Percentiles rank a stretch among this genome's conserved stretches.
phyloP scores from a whole-genome alignment of 2,113 vertebrate genomes.

The Coptodon bakossiorum region DNA sequence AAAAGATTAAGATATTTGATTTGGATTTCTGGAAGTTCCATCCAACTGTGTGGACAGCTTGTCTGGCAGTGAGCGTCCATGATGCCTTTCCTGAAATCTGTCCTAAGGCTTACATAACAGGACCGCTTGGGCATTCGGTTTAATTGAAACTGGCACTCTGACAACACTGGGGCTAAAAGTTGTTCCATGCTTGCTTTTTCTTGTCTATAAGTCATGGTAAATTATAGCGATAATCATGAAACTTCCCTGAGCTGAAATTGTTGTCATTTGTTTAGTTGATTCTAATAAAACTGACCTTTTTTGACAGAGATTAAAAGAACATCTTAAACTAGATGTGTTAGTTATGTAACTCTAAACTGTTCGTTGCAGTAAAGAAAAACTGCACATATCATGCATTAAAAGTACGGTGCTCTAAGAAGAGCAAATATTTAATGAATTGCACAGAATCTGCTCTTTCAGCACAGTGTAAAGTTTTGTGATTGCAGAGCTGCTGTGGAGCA shows the following conservation, averaged over 20 bases:
- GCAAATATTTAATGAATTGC: conserved; percentile 16
- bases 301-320: neutral
- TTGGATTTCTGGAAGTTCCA: conserved; percentile 15
- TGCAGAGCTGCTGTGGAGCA: conserved; percentile 11
- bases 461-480: neutral
- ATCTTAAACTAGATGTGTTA: neutral
- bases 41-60: conserved; percentile 19
- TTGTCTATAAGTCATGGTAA: neutral
- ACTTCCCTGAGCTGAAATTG: neutral
- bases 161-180: neutral
- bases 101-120: neutral
- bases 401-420: neutral
- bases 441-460: conserved; percentile 34
- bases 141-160: neutral
- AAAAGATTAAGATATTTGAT: conserved; percentile 36
- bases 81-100: conserved; percentile 3
- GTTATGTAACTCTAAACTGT: neutral
- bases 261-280: neutral
- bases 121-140: neutral
- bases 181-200: neutral
- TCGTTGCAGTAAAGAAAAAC: neutral
- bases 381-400: neutral
- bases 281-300: neutral
- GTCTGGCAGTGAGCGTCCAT: neutral
- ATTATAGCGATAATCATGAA: neutral